phyloP scores from a whole-genome alignment of 2,113 vertebrate species.

The Brevimyrus niger region DNA sequence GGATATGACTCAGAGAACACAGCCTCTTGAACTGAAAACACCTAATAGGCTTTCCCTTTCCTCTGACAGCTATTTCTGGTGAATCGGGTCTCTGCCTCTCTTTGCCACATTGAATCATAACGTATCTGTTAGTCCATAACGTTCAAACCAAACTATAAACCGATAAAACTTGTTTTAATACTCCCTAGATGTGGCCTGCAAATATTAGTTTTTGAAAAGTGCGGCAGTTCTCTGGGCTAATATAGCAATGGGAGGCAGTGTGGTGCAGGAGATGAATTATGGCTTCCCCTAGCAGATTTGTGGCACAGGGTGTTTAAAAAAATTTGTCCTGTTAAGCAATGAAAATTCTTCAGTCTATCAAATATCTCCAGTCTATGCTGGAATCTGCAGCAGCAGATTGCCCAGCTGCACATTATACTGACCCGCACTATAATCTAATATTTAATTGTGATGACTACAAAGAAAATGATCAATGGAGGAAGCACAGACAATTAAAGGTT shows the following conservation, averaged over 20 bases:
- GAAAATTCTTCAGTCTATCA: background rate
- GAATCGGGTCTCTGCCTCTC: background rate
- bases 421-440: background rate
- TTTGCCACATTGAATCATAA: background rate
- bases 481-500: background rate
- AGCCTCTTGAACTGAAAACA: background rate
- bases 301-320: background rate
- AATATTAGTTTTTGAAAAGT: background rate
- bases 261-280: background rate
- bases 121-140: background rate
- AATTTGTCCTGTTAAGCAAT: background rate
- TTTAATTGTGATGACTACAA: background rate
- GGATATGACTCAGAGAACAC: slow-evolving; percentile 26
- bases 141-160: background rate
- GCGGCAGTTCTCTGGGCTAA: background rate
- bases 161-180: background rate
- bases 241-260: background rate
- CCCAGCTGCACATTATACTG: background rate
- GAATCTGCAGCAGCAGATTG: background rate
- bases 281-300: background rate
- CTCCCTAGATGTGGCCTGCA: background rate
- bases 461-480: background rate
- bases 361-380: background rate
- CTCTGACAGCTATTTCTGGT: background rate
- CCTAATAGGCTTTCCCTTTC: background rate